These are phyloP conservation scores for Euura saliciscinereae DNA, from an alignment of 1,140 invertebrate genomes.

Conservation along the genomic window DNA sequence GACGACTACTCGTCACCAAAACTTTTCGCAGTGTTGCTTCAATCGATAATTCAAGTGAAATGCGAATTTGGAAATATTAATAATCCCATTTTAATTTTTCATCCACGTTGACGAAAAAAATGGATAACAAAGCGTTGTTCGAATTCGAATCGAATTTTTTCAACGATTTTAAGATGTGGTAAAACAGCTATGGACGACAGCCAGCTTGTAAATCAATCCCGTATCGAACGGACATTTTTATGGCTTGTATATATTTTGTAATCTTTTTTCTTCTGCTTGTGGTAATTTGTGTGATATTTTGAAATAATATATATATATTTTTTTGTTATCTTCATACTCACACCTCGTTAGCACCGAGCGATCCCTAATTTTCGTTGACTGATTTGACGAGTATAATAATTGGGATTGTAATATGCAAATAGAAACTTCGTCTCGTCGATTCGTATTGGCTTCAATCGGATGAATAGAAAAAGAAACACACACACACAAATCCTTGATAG, in stretches of 20 bases:
- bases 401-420: conserved; percentile 1
- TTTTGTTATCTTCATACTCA: not conserved
- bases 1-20: too few relatives aligned
- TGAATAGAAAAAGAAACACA: not conserved
- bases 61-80: too few relatives aligned
- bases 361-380: not conserved
- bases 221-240: not conserved
- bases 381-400: not conserved
- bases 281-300: not conserved
- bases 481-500: not conserved
- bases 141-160: too few relatives aligned
- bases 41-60: too few relatives aligned
- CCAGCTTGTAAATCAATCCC: not conserved
- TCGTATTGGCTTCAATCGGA: not conserved
- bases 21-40: too few relatives aligned
- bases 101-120: too few relatives aligned
- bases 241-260: not conserved
- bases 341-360: not conserved
- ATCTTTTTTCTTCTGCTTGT: not conserved
- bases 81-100: too few relatives aligned
- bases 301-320: not conserved
- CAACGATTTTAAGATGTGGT: too few relatives aligned
- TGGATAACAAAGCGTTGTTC: too few relatives aligned
- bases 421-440: not conserved
- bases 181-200: too few relatives aligned